Base-by-base conservation (phyloP, 2,113 vertebrate genomes). In the Synodontis membranacea region DNA sequence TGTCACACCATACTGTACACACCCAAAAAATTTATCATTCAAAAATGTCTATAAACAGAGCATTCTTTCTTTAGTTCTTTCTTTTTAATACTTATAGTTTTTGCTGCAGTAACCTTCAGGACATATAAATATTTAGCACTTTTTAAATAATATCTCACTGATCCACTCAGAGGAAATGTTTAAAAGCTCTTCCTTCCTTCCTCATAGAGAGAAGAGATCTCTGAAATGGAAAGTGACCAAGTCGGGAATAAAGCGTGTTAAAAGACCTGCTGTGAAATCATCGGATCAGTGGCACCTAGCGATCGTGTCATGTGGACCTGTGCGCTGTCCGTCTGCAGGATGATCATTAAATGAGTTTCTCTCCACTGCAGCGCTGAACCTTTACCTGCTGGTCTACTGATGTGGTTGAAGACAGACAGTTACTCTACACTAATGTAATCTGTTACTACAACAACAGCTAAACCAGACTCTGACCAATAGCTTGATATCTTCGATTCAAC, bases 111-210 rank as follows among this genome's bases (percentile, higher is more conserved):
- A n/a, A 3, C 8, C 60, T 62, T 81, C 39, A 60, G n/a, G 62
- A 15, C 31, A 15, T 34, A 37, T 68, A 19, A 70, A 39, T 4
- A 8, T 72, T 72, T 37, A 39, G 19, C 31, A 72, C 23, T 42
- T 44, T 39, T 6, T 25, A 8, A 68, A 68, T 39, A 19, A 21
- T 8, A 68, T 19, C 17, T 21, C 23, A 66, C 58, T 31, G 23
- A 23, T 39, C 46, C 64, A 52, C 50, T 48, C 54, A 62, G 50
- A 76, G 37, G 68, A 42, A 76, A 85, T 34, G 39, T 48, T 85
- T 39, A 37, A 78, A 62, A 78, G 37, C 5, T 0, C 34, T 72
- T 74, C 60, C 66, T 84, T 74, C 50, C 66, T 37, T 23, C n/a
- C 46, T 70, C 31, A 8, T 72, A 39, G 17, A 37, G 17, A 39